These are phyloP conservation scores for Hippocampus zosterae DNA, from an alignment of 2,113 vertebrate genomes.

Conservation along the genomic window DNA sequence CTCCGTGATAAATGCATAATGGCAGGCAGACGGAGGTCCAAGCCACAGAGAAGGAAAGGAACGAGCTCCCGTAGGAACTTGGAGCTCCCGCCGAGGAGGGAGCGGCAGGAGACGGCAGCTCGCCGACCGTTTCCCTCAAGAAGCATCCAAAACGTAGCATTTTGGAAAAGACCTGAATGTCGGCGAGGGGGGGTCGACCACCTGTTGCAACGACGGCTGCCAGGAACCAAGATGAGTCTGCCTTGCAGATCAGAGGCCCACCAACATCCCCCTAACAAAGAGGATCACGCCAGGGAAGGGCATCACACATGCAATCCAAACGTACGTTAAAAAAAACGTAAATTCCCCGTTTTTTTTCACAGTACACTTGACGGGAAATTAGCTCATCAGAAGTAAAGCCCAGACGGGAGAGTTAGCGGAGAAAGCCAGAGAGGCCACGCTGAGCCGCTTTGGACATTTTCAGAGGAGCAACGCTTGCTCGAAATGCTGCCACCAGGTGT, in stretches of 20 bases:
- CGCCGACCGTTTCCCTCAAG: conserved; percentile 28
- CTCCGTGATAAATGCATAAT: background rate
- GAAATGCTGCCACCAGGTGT: background rate
- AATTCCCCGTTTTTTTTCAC: too few species aligned
- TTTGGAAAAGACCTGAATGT: conserved; percentile 41
- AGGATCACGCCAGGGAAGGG: background rate
- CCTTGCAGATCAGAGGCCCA: conserved; percentile 44
- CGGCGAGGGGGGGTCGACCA: conserved; percentile 7
- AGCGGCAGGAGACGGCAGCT: conserved; percentile 14
- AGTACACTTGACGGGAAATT: too few species aligned
- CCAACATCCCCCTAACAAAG: conserved; percentile 37
- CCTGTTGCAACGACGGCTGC: conserved; percentile 24
- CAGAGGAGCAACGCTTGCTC: background rate
- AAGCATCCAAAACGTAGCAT: conserved; percentile 31
- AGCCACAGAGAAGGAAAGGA: conserved; percentile 14
- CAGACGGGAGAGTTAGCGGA: background rate
- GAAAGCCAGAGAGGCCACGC: background rate
- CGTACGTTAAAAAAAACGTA: background rate
- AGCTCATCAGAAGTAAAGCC: background rate
- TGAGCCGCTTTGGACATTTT: background rate
- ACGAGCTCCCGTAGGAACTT: background rate
- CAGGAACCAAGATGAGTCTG: conserved; percentile 51
- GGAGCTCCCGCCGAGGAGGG: conserved; percentile 14
- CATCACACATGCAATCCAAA: background rate
- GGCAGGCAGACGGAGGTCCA: conserved; percentile 14